phyloP scores from a whole-genome alignment of 2,113 vertebrate genomes.

The Diphyllodes magnificus region DNA sequence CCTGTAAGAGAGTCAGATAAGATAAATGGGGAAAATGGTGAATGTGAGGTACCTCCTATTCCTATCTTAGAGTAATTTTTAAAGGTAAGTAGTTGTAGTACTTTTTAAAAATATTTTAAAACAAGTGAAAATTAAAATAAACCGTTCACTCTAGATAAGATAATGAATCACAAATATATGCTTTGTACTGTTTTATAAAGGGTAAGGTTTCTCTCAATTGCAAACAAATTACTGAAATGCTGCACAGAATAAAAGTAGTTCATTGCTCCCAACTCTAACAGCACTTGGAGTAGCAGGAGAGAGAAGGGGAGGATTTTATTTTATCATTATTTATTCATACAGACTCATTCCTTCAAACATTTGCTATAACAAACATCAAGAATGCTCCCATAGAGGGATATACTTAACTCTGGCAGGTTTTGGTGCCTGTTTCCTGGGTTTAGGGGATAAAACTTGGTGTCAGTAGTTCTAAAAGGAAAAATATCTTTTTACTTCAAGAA shows the following conservation, averaged over 20 bases:
- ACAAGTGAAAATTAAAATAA: neutral
- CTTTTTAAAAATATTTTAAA: neutral
- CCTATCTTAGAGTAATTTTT: neutral
- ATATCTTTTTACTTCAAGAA: neutral
- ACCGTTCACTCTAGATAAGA: neutral
- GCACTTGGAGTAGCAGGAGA: accelerated
- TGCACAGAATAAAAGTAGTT: neutral
- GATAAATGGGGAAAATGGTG: neutral
- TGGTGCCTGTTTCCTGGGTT: neutral
- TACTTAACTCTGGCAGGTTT: neutral
- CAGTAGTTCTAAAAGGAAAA: neutral
- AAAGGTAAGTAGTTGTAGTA: neutral
- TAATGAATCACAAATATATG: neutral
- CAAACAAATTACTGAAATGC: neutral
- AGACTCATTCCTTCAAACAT: neutral
- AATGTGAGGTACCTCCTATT: neutral
- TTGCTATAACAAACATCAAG: neutral
- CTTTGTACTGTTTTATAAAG: neutral
- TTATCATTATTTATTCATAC: neutral
- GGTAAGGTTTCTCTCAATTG: neutral
- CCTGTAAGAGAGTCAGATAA: neutral
- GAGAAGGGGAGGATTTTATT: neutral
- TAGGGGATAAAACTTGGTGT: neutral
- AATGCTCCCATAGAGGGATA: neutral
- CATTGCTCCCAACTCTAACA: neutral